Evolutionary conservation across 1,140 invertebrate genomes (phyloP), one percentile per base, ranked within the genome.

Genomic region (Drosophila bocqueti): DNA sequence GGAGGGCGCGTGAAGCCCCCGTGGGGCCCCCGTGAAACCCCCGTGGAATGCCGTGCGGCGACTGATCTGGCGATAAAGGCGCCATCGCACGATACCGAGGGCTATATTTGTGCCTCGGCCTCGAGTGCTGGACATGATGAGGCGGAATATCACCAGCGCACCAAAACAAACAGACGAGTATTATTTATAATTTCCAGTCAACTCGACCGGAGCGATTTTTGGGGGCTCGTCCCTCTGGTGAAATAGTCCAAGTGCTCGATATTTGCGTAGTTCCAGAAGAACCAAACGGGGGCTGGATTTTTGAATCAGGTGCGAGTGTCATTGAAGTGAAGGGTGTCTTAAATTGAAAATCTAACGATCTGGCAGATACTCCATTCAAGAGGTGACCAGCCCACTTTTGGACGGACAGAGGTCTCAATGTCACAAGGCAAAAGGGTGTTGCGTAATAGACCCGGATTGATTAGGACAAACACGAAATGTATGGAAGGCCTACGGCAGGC

Each of bases 221-320:
- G 83, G 84, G 83, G 83, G 83, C 83, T 87, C 83, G 83, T 89
- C 83, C 57, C 80, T 83, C 76, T 87, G 81, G 81, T 87, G 84
- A 87, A 89, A 87, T 83, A 86, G 49, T 15, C 58, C 16, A 61
- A 76, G 24, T 38, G 47, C 40, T 29, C 50, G 34, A 10, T 71
- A 42, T 38, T 54, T 18, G 34, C 47, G 54, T 59, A 46, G 79
- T 77, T 61, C 31, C n/a, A 42, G 43, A 49, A 58, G 16, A 21
- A 49, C 24, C n/a, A 63, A 49, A 31, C 42, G 26, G 75, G 57
- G 54, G 74, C 50, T 21, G 38, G 4, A 26, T 46, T 40, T 45
- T 46, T 36, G 21, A 52, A 21, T 66, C 47, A 45, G 47, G 52
- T 45, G 40, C 40, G 11, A 67, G 34, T 38, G 52, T 38, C 62